These are phyloP conservation scores for Pituophis catenifer DNA, from an alignment of 2,113 vertebrate species.

Conservation along the genomic window DNA sequence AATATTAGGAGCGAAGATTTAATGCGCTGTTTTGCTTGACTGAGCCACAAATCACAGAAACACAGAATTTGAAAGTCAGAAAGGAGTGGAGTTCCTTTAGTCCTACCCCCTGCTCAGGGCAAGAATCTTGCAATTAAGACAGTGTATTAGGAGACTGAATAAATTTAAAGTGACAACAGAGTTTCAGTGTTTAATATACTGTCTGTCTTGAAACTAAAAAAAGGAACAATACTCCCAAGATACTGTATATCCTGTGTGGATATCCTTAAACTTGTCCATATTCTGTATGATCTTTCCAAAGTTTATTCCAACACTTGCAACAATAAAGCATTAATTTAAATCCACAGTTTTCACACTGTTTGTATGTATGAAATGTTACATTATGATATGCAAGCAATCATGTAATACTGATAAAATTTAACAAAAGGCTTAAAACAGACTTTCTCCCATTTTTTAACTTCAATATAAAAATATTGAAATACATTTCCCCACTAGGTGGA, in stretches of 20 bases:
- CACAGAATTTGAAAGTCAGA: neutral
- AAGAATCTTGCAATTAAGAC: neutral
- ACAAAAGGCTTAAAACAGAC: neutral
- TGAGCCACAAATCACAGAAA: constrained; percentile 37
- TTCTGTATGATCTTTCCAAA: neutral
- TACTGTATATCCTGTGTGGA: neutral
- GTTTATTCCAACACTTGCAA: constrained; percentile 1
- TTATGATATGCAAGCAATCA: neutral
- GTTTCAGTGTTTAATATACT: neutral
- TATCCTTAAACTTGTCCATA: neutral
- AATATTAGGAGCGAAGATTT: constrained; percentile 44
- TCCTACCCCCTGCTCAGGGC: neutral
- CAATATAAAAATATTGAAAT: neutral
- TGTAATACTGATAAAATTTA: neutral
- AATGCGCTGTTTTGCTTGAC: constrained; percentile 43
- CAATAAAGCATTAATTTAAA: neutral
- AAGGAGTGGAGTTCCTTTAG: neutral
- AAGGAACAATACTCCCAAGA: neutral
- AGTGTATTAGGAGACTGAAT: neutral
- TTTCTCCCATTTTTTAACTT: neutral
- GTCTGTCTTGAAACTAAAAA: constrained; percentile 17
- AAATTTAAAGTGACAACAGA: neutral
- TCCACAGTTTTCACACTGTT: rapidly evolving
- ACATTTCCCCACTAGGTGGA: neutral
- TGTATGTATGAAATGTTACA: neutral